These are phyloP conservation scores for Callyntrura sp. DNA, from an alignment of 2,888 invertebrate species.

Conservation along the genomic window DNA sequence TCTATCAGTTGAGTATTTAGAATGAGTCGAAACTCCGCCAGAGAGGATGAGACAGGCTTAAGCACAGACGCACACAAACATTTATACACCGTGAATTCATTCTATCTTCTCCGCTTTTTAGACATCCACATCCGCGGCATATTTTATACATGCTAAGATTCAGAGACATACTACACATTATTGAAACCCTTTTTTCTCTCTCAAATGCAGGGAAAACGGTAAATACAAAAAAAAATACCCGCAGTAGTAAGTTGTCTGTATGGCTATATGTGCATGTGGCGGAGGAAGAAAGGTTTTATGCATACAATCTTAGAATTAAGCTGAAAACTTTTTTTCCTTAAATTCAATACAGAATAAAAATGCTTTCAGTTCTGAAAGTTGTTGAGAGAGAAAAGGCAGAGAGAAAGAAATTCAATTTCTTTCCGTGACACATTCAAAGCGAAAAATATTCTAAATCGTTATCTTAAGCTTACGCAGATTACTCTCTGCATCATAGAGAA, in stretches of 20 bases:
- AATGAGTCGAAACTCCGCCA: conserved; percentile 51
- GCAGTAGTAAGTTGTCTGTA: neutral
- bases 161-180: conserved; percentile 29
- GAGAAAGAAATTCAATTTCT: conserved; percentile 64
- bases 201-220: no score
- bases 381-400: conserved; percentile 17
- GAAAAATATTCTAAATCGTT: conserved; percentile 49
- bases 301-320: conserved; percentile 44
- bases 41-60: conserved; percentile 52
- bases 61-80: neutral
- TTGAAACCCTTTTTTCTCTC: conserved; percentile 29
- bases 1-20: conserved; percentile 47
- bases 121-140: neutral
- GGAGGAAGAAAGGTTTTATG: conserved; percentile 28
- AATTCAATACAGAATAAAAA: conserved; percentile 45
- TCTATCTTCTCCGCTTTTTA: neutral
- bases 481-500: conserved; percentile 17
- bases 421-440: conserved; percentile 54
- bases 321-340: conserved; percentile 23
- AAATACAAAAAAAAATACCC: neutral
- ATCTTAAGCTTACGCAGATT: conserved; percentile 39
- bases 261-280: no score
- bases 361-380: conserved; percentile 24
- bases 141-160: conserved; percentile 3
- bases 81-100: neutral